phyloP scores from a whole-genome alignment of 2,797 vertebrate genomes.

The Champsocephalus esox region DNA sequence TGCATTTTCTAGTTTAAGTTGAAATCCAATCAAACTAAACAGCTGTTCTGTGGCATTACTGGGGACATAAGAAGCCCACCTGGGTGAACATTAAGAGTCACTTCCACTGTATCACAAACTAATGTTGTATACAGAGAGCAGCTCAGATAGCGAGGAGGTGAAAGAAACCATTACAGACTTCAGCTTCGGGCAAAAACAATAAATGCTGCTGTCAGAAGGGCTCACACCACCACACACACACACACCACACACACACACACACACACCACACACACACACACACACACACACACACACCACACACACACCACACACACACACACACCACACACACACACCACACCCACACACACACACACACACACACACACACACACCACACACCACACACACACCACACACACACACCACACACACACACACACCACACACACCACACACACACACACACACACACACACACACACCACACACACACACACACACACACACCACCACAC shows the following conservation, averaged over 20 bases:
- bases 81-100: conserved; percentile 38
- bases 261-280: neutral
- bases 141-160: conserved; percentile 40
- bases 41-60: conserved; percentile 36
- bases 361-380: conserved; percentile 4
- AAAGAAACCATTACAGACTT: conserved; percentile 46
- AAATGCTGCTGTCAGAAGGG: conserved; percentile 40
- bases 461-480: neutral
- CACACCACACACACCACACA: no score
- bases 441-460: neutral
- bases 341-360: neutral
- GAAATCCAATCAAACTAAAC: conserved; percentile 44
- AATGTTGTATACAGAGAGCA: conserved; percentile 39
- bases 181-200: conserved; percentile 29
- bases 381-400: neutral
- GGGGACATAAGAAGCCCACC: conserved; percentile 37
- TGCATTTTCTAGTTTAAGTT: conserved; percentile 11
- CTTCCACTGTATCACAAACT: conserved; percentile 47
- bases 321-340: no score
- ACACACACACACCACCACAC: no score
- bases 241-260: neutral
- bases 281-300: conserved; percentile 5
- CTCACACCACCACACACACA: neutral
- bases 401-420: neutral
- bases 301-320: no score